Evolutionary conservation across 2,113 vertebrate genomes (phyloP).

Genomic region (Centropus unirufus): DNA sequence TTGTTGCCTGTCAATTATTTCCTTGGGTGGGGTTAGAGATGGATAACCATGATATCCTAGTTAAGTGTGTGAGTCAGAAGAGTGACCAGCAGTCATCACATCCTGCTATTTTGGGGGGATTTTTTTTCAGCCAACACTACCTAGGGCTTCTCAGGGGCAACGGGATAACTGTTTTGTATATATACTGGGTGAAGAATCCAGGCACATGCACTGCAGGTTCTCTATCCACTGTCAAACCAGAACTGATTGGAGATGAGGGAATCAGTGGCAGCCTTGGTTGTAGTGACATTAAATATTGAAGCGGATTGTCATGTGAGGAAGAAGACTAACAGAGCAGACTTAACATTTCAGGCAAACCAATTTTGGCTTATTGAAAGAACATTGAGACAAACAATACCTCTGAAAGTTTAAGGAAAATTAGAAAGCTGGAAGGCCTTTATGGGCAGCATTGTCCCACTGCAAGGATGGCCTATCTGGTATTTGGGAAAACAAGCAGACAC

Average conservation of each 20-base stretch:
- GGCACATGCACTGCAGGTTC: background rate
- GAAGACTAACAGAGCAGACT: background rate
- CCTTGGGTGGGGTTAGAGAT: background rate
- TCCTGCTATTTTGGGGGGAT: background rate
- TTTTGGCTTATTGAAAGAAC: background rate
- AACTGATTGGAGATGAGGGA: background rate
- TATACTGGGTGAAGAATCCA: background rate
- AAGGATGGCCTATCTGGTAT: background rate
- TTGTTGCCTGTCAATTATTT: background rate
- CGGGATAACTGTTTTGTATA: background rate
- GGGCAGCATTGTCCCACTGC: background rate
- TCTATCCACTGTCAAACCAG: background rate
- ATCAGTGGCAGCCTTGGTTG: background rate
- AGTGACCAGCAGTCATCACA: background rate
- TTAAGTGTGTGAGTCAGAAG: background rate
- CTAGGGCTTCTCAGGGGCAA: background rate
- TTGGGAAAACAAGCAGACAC: background rate
- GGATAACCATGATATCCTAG: accelerated
- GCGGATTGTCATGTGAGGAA: background rate
- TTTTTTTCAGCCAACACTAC: background rate
- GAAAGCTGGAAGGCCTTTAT: background rate
- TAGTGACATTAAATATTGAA: background rate
- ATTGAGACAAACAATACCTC: background rate
- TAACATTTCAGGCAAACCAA: background rate
- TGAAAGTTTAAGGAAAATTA: background rate